Evolutionary conservation across 2,797 vertebrate genomes (phyloP), one percentile per base, ranked within the genome.

Genomic region (Emys orbicularis): DNA sequence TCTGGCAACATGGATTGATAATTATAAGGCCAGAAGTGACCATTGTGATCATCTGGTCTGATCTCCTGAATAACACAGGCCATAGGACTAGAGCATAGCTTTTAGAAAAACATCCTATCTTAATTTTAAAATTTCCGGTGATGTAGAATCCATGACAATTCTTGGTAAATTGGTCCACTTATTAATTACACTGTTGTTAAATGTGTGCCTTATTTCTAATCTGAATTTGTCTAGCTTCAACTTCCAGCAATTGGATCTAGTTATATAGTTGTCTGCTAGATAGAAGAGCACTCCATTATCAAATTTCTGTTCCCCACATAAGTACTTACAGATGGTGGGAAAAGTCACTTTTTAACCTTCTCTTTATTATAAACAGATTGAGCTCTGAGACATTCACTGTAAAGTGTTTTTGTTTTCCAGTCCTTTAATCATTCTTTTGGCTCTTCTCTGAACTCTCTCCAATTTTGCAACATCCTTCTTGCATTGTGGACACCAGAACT

Each of bases 11-110:
- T 12, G 29, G 82, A 87, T 84, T 92, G 90, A 88, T 89, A 81
- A 53, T 91, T 91, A 81, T 81, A 12, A 93, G 52, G 37, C 81
- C 83, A 53, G 74, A 96, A 81, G 91, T 80, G 13, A 96, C 47
- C 83, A 90, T n/a, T 94, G 29, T 86, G 87, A 74, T 96, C 83
- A 80, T 65, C 68, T 89, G 11, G n/a, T 83, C 41, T 88, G 72
- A 94, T n/a, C 57, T 92, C 82, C 49, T 92, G 3, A 93, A 18
- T 91, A 77, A 90, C 61, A 80, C n/a, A 74, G 19, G 37, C 41
- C 18, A 47, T 2, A 65, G 68, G 34, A 88, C 94, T 50, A 91
- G 88, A 94, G 2, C 5, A 1, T 12, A 23, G 1, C 18, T 87
- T 91, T 81, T 94, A 37, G 88, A 83, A 80, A 25, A 90, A 86